Evolutionary conservation across 2,797 vertebrate species (phyloP).

Genomic region (Myotis myotis): DNA sequence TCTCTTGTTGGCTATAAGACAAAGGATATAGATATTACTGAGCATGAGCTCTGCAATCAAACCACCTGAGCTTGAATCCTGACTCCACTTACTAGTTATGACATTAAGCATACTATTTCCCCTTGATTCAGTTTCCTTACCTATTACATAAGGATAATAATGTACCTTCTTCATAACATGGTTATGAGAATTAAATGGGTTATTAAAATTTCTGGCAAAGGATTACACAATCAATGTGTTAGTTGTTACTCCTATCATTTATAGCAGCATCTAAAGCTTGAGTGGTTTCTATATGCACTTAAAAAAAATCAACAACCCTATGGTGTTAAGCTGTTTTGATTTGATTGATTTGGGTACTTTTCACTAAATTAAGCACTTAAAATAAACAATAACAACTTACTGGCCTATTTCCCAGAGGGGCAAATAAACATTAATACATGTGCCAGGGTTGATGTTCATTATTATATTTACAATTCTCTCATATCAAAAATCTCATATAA

Average conservation of each 20-base stretch:
- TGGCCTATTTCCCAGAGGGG: not conserved
- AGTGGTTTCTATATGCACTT: not conserved
- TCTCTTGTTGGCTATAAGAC: not conserved
- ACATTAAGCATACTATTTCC: not conserved
- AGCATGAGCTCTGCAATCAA: not conserved
- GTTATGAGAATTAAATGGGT: not conserved
- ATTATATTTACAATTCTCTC: slow-evolving; percentile 8
- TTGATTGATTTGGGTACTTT: slow-evolving; percentile 6
- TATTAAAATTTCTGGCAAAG: slow-evolving; percentile 19
- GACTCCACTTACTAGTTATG: not conserved
- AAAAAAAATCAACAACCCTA: not conserved
- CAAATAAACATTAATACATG: slow-evolving; percentile 32
- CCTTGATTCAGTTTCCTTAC: not conserved
- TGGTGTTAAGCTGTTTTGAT: not conserved
- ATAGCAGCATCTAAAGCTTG: not conserved
- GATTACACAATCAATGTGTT: not conserved
- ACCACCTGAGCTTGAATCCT: not conserved
- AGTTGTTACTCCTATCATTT: not conserved
- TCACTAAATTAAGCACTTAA: slow-evolving; percentile 8
- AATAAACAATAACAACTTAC: not conserved
- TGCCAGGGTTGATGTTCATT: not conserved
- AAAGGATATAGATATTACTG: not conserved
- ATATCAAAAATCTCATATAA: not conserved
- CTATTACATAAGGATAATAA: not conserved
- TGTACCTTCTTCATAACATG: not conserved